Evolutionary conservation across 2,888 invertebrate genomes (phyloP), one percentile per base, ranked within the genome.

Genomic region (Troglohyphantes excavatus): DNA sequence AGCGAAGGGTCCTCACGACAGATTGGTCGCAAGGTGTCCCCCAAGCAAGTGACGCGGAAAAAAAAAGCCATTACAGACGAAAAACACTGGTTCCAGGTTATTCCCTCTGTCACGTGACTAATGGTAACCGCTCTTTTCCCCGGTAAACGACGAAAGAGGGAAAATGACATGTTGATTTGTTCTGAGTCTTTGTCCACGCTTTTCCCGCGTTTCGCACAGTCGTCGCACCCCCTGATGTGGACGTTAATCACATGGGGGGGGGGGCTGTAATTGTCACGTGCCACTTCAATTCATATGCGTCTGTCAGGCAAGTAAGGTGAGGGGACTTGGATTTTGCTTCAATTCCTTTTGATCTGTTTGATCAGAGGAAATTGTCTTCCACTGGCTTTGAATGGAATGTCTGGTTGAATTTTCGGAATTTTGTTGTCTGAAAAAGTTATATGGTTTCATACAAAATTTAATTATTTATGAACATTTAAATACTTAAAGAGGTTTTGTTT

Each of bases 111-210:
- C 82, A 82, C 82, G 82, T 73, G 83, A 83, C 73, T 83, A 83
- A 83, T 83, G 83, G 27, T 29, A 68, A 5, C 17, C 67, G 11
- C 29, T 27, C 65, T 79, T 59, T 33, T 19, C 33, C 43, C 61
- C 79, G 53, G 46, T 75, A 75, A 83, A 29, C 59, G 63, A n/a
- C 43, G 63, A 43, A 82, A 46, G 72, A 43, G 43, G 65, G 73
- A 73, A 81, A 81, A 83, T 73, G 83, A 83, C 83, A 83, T 83
- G 83, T 83, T 83, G 83, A 83, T 83, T 83, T 83, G 83, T 83
- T 73, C 83, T 63, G 68, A n/a, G 67, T 46, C 63, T 65, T 73
- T 83, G 73, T 83, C 73, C 73, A 61, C 46, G 23, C 61, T 43
- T 33, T 65, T 63, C n/a, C 70, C 27, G 53, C n/a, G 53, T 53